phyloP scores from a whole-genome alignment of 2,797 vertebrate genomes.

The Poeciliopsis infans region DNA sequence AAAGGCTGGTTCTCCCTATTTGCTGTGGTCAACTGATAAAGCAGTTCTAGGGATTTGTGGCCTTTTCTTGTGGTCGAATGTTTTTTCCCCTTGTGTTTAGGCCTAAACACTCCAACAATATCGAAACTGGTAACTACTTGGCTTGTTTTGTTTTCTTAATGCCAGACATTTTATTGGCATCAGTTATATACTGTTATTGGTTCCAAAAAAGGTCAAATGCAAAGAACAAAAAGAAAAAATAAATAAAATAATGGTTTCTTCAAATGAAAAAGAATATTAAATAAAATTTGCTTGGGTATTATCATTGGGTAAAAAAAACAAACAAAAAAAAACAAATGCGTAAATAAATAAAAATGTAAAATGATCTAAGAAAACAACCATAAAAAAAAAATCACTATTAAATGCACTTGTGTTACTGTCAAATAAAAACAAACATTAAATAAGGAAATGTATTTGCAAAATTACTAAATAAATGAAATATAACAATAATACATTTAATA shows the following conservation, averaged over 20 bases:
- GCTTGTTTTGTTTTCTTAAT: background rate
- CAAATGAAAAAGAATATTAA: background rate
- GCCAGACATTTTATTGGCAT: background rate
- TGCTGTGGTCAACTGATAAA: slow-evolving; percentile 60
- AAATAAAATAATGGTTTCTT: background rate
- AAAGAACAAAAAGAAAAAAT: background rate
- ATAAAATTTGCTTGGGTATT: background rate
- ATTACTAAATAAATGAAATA: background rate
- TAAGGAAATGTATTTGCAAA: background rate
- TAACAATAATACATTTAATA: no score
- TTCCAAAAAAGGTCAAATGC: background rate
- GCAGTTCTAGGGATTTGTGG: slow-evolving; percentile 55
- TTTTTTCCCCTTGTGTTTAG: background rate
- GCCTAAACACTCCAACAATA: slow-evolving; percentile 27
- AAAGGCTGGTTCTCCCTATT: slow-evolving; percentile 1
- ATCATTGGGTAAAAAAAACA: background rate
- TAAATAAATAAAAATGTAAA: background rate
- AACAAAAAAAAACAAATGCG: background rate
- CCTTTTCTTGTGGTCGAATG: slow-evolving; percentile 57
- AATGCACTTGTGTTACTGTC: no score
- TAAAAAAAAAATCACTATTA: background rate
- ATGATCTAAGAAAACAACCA: background rate
- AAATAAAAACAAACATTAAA: background rate
- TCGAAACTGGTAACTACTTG: slow-evolving; percentile 8
- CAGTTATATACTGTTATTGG: background rate